Base-by-base conservation (phyloP, 2,797 vertebrate genomes). In the Ara ararauna region DNA sequence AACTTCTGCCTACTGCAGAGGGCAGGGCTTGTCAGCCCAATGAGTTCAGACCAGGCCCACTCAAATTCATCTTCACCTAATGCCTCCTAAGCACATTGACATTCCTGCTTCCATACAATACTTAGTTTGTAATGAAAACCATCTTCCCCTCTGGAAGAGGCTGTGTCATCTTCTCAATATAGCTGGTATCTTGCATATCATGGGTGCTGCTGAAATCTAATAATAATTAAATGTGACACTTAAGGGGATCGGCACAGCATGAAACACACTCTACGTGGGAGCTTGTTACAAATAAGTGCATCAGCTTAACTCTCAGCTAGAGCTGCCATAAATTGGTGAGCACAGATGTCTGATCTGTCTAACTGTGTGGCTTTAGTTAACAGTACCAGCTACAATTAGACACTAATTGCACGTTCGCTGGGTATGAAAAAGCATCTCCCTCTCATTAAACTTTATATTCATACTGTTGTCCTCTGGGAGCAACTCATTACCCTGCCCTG, bases 381-480 rank as follows among this genome's bases (percentile, higher is more conserved):
- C 81, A 87, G 90, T 72, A 93, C 92, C 87, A 93, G 92, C 74
- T 87, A 94, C 94, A 95, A 95, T 96, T 94, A 97, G 78, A 89
- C 85, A 54, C 89, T 95, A 96, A 96, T 95, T 95, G 91, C 0
- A 0, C 91, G 85, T 96, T 96, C 60, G 2, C 71, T 87, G 81
- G 75, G 86, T 94, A 87, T 83, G 89, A 83, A 91, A 93, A 94
- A 93, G 68, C 86, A 85, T 94, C 89, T 90, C 89, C 71, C 77
- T 96, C 93, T 97, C 96, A 96, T 96, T 96, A 97, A 94, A 94
- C 77, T 94, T 93, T 71, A 80, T 76, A 94, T 95, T 96, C 89
- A 74, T 93, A 62, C 85, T 89, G 51, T 66, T 91, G 54, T 94
- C 96, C 87, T 91, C 80, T 93, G 94, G 96, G 95, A 94, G 53